Base-by-base conservation (phyloP, 2,888 invertebrate species). In the Sarcophaga caerulescens region DNA sequence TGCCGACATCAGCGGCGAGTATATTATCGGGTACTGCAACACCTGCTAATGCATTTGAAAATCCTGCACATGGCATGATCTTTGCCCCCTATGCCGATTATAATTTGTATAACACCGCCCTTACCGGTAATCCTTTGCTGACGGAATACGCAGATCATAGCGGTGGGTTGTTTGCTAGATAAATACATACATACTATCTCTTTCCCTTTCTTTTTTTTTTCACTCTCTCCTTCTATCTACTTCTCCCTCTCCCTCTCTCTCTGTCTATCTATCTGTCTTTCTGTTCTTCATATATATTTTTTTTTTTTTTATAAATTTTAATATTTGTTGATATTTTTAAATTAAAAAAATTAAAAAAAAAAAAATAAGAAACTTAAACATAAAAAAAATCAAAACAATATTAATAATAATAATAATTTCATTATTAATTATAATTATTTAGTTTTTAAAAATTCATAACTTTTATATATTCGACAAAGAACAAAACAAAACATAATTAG, bases 101-200 rank as follows among this genome's bases (percentile, higher is more conserved):
- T 94, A 96, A 96, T 93, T 97, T 97, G 94, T 98, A 98, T 94
- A 97, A 97, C 21, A 97, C 98, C 85, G 94, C 97, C 90, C 84
- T 87, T 66, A 94, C 94, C 85, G 95, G 95, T 90, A 97, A 97
- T 90, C 97, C 97, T 89, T 95, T 97, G 90, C 95, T 97, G 93
- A 95, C 97, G 89, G 96, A 97, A 94, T 97, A 97, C 95, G 96
- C 97, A 92, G 98, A 98, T 95, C 97, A 98, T 95, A 96, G 97
- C 95, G 98, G 98, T 98, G 98, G 97, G 98, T 96, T 96, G 94
- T 96, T 96, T 95, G 96, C 96, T 94, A 96, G 96, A 95, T 96
- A 95, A 96, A 85, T 74, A 19, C n/a, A 57, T 25, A 17, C 8
- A 69, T 85, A 52, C 19, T 66, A 35, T 84, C 19, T 84, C 19